phyloP scores from a whole-genome alignment of 1,140 invertebrate genomes.

The Onthophagus taurus region DNA sequence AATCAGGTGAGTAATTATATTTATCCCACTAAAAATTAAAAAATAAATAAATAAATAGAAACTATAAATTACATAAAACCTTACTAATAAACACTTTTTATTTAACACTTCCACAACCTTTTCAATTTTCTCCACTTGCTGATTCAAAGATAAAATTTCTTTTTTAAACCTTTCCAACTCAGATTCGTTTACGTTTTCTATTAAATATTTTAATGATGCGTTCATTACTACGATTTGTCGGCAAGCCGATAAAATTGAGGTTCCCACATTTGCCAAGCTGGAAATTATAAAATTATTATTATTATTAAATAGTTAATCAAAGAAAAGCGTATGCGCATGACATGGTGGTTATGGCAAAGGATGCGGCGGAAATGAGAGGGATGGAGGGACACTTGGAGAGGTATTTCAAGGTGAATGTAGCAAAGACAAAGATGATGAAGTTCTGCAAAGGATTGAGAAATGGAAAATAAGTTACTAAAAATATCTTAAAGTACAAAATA shows the following conservation, averaged over 20 bases:
- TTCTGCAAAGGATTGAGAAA: conserved; percentile 28
- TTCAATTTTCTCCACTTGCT: conserved; percentile 14
- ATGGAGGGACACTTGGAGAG: too few species aligned
- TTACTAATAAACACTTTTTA: conserved; percentile 14
- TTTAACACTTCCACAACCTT: conserved; percentile 11
- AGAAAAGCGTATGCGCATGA: too few species aligned
- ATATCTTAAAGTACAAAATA: too few species aligned
- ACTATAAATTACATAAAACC: not conserved
- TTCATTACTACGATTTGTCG: conserved; percentile 30
- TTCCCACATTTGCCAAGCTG: conserved; percentile 26
- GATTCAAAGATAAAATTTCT: conserved; percentile 8
- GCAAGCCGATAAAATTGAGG: conserved; percentile 21
- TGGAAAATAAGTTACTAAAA: not conserved
- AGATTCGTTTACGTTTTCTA: conserved; percentile 16
- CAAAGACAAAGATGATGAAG: too few species aligned
- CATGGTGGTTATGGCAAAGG: too few species aligned
- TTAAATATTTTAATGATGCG: conserved; percentile 25
- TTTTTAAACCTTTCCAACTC: conserved; percentile 11
- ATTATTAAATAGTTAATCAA: too few species aligned
- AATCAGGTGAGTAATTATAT: too few species aligned
- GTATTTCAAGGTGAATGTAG: too few species aligned
- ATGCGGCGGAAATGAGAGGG: too few species aligned
- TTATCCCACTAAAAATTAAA: not conserved
- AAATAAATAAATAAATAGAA: not conserved
- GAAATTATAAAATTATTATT: too few species aligned